phyloP scores from a whole-genome alignment of 2,113 vertebrate genomes.

The Neodontobutis hainanensis region DNA sequence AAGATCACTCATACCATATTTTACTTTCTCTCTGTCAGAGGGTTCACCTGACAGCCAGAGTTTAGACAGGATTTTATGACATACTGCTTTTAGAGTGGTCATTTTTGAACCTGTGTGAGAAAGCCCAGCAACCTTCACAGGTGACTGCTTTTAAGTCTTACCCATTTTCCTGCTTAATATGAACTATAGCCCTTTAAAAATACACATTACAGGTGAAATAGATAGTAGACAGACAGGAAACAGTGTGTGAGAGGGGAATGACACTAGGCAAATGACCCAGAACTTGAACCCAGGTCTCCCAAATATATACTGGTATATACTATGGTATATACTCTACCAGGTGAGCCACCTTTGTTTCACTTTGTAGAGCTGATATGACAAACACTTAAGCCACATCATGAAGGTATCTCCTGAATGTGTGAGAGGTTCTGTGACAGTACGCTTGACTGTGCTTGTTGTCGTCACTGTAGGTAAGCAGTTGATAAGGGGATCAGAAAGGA shows the following conservation, averaged over 20 bases:
- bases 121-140: constrained; percentile 39
- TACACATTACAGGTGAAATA: too few relatives aligned
- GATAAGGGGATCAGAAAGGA: constrained; percentile 78
- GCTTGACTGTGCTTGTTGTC: constrained; percentile 68
- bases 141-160: constrained; percentile 21
- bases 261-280: too few relatives aligned
- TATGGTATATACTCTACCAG: too few relatives aligned
- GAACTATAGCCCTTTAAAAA: background rate
- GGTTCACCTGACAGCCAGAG: constrained; percentile 37
- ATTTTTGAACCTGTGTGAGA: constrained; percentile 57
- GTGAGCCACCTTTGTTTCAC: background rate
- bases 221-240: too few relatives aligned
- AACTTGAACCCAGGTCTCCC: too few relatives aligned
- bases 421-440: constrained; percentile 39
- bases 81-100: constrained; percentile 59
- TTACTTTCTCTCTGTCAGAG: background rate
- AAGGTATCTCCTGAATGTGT: background rate
- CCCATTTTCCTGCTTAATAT: too few relatives aligned
- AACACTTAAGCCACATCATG: background rate
- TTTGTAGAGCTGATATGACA: background rate
- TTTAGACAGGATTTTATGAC: constrained; percentile 68
- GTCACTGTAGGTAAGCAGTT: constrained; percentile 75
- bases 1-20: background rate
- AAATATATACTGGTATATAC: too few relatives aligned
- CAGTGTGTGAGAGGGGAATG: too few relatives aligned